phyloP scores from a whole-genome alignment of 2,113 vertebrate genomes.

The Cromileptes altivelis region DNA sequence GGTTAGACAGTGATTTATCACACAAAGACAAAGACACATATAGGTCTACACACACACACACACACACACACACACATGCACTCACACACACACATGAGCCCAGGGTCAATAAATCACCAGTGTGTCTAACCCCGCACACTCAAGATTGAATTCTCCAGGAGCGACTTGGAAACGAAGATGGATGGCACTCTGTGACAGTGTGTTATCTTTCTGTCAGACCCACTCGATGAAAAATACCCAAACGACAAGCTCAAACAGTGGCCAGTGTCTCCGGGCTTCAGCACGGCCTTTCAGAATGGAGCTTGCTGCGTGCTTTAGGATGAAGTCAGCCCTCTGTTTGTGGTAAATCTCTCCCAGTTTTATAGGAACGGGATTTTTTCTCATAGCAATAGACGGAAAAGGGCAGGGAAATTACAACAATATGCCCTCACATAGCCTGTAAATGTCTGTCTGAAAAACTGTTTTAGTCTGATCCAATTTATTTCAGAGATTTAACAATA shows the following conservation, averaged over 20 bases:
- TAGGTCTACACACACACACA: slow-evolving; percentile 46
- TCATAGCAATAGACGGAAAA: slow-evolving; percentile 34
- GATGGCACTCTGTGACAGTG: slow-evolving; percentile 67
- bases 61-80: slow-evolving; percentile 50
- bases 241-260: slow-evolving; percentile 75
- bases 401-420: slow-evolving; percentile 31
- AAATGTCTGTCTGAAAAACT: slow-evolving; percentile 40
- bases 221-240: slow-evolving; percentile 74
- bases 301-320: slow-evolving; percentile 10
- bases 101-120: slow-evolving; percentile 74
- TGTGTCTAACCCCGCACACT: slow-evolving; percentile 73
- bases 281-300: slow-evolving; percentile 41
- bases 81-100: slow-evolving; percentile 45
- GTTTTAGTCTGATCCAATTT: slow-evolving; percentile 30
- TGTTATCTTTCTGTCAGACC: slow-evolving; percentile 79
- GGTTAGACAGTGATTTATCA: slow-evolving; percentile 79
- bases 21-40: slow-evolving; percentile 71
- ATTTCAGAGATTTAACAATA: slow-evolving; percentile 34
- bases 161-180: slow-evolving; percentile 77
- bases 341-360: slow-evolving; percentile 49
- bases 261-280: slow-evolving; percentile 45
- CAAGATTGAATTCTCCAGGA: slow-evolving; percentile 75
- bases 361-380: slow-evolving; percentile 42
- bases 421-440: slow-evolving; percentile 28
- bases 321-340: slow-evolving; percentile 38